Base-by-base conservation (phyloP, 2,888 invertebrate genomes). In the Anoncus sp. region DNA sequence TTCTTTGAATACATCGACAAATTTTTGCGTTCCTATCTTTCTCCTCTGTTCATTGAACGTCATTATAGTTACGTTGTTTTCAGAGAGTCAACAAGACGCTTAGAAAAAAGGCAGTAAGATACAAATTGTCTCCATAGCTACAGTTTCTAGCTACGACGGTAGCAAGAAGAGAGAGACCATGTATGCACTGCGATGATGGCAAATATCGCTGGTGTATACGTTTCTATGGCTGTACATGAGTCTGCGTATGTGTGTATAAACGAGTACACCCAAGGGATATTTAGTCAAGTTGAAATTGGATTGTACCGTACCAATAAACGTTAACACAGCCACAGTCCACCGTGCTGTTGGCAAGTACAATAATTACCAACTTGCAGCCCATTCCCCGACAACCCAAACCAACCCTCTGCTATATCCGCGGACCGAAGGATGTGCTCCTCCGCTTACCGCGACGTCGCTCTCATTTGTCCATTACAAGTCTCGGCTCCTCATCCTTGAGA, bases 291-390 rank as follows among this genome's bases (percentile, higher is more conserved):
- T 84, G 82, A 82, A 82, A 86, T 86, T 87, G 86, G 85, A 84
- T 85, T 82, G 83, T 79, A 79, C 78, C 73, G 69, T 80, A 70
- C 77, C 79, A 55, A 77, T 81, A 83, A 80, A 83, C 82, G 81
- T 79, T 31, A 14, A 18, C 73, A 14, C n/a, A 69, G 55, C 69
- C 59, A 49, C 43, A 35, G 22, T 74, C 20, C 72, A 77, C 76
- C 77, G 51, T 65, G 65, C 65, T 67, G 78, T 77, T 77, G 80
- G 81, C 85, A 84, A 85, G 85, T 84, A 85, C 84, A 86, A 87
- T 87, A 87, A 87, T 88, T 87, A 87, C 82, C 82, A 81, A 87
- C 84, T 87, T 85, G 82, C 79, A 60, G 66, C 67, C 62, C n/a
- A n/a, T 63, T 77, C 72, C 63, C 53, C 72, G 49, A 66, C 63